Percentiles rank a stretch among this genome's conserved stretches.
These are phyloP conservation scores for Paratilapia polleni DNA, from an alignment of 2,113 vertebrate species.

Conservation along the genomic window DNA sequence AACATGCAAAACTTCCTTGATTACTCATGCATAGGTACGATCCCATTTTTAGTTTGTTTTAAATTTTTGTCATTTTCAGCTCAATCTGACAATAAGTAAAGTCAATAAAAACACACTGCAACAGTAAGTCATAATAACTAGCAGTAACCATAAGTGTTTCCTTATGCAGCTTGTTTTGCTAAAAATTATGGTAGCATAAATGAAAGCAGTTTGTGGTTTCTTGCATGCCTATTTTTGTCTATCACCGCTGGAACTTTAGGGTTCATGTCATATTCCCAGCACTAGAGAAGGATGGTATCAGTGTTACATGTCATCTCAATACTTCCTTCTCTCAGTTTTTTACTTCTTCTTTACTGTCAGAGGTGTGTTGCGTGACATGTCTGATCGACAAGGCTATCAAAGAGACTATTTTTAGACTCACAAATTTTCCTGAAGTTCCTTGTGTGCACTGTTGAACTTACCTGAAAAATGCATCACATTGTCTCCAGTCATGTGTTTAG, in stretches of 20 bases:
- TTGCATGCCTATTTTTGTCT: neutral
- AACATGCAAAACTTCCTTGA: neutral
- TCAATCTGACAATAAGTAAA: neutral
- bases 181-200: neutral
- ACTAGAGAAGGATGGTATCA: neutral
- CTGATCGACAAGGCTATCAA: rapidly evolving
- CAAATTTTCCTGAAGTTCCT: neutral
- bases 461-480: neutral
- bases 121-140: neutral
- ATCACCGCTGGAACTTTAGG: neutral
- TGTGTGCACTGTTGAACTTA: neutral
- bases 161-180: no score
- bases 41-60: neutral
- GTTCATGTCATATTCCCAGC: slow-evolving; percentile 3
- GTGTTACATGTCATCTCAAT: neutral
- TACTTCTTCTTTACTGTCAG: slow-evolving; percentile 45
- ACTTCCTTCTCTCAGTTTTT: slow-evolving; percentile 36
- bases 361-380: neutral
- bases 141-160: neutral
- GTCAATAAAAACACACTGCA: no score
- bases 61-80: neutral
- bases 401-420: neutral
- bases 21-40: neutral
- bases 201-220: neutral
- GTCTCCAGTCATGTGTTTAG: rapidly evolving